These are phyloP conservation scores for Antedon mediterranea DNA, from an alignment of 53 echinoderm and acorn worm species.

Conservation along the genomic window DNA sequence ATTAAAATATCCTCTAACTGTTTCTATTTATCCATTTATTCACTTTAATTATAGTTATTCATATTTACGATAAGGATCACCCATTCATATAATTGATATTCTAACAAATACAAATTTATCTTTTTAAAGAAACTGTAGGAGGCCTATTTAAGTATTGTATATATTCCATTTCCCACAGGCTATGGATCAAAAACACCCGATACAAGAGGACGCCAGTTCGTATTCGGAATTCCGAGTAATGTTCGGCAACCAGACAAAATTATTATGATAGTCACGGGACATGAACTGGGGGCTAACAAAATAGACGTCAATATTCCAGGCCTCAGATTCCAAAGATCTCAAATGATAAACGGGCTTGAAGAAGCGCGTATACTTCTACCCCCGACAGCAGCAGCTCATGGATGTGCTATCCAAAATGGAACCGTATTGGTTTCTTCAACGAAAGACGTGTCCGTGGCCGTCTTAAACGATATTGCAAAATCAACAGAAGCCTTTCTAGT, in stretches of 20 bases:
- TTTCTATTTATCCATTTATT: too few relatives aligned
- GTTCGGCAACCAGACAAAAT: slow-evolving; percentile 49
- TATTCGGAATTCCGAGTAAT: slow-evolving; percentile 83
- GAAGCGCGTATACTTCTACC: slow-evolving; percentile 26
- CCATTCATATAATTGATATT: too few relatives aligned
- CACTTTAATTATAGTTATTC: too few relatives aligned
- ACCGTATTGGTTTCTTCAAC: slow-evolving; percentile 45
- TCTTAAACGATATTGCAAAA: slow-evolving; percentile 42
- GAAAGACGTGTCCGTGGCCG: slow-evolving; percentile 48
- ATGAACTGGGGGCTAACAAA: slow-evolving; percentile 37
- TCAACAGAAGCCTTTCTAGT: slow-evolving; percentile 71
- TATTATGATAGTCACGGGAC: slow-evolving; percentile 44
- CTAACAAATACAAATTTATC: too few relatives aligned
- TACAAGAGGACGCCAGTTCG: slow-evolving; percentile 71
- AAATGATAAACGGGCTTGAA: slow-evolving; percentile 3
- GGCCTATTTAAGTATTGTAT: too few relatives aligned
- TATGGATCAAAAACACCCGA: slow-evolving; percentile 23
- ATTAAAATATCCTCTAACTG: too few relatives aligned
- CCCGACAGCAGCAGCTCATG: slow-evolving; percentile 35
- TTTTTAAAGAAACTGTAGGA: too few relatives aligned
- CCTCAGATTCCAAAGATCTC: slow-evolving; percentile 21
- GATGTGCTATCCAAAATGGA: slow-evolving; percentile 54
- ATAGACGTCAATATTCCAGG: slow-evolving; percentile 44
- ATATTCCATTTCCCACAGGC: background rate
- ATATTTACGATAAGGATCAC: too few relatives aligned